Evolutionary conservation across 2,113 vertebrate species (phyloP).

Genomic region (Cyphomyrus discorhynchus): DNA sequence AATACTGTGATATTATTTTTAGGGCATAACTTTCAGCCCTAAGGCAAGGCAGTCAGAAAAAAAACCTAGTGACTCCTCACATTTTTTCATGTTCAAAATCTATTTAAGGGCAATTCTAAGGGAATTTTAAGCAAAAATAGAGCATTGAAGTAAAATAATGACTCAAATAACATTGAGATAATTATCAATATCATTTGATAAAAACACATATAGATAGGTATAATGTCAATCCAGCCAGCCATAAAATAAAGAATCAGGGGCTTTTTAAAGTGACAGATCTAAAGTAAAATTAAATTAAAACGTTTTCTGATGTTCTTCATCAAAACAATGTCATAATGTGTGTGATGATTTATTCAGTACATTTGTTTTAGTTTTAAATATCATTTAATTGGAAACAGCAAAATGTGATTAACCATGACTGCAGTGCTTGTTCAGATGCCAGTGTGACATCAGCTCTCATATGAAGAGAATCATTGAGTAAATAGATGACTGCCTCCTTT

Average conservation of each 20-base stretch:
- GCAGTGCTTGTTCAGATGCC: not conserved
- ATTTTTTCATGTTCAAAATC: no score
- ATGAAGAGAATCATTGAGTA: not conserved
- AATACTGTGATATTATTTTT: no score
- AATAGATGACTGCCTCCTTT: constrained; percentile 31
- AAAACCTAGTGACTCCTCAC: no score
- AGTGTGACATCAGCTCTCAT: not conserved
- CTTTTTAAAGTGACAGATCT: not conserved
- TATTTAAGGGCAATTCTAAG: no score
- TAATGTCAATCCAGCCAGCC: no score
- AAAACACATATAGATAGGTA: no score
- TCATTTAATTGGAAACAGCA: not conserved
- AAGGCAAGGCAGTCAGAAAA: no score
- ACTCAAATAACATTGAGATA: no score
- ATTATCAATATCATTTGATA: no score
- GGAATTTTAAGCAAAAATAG: no score
- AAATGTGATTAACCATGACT: not conserved
- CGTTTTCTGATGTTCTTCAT: not conserved
- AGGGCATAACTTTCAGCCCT: no score
- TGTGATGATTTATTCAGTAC: not conserved
- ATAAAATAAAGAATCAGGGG: not conserved
- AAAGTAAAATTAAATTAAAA: not conserved
- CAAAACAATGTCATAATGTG: not conserved
- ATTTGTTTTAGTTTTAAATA: not conserved
- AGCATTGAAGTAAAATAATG: no score